phyloP scores from a whole-genome alignment of 1,140 invertebrate genomes.

The Hycleus phaleratus region DNA sequence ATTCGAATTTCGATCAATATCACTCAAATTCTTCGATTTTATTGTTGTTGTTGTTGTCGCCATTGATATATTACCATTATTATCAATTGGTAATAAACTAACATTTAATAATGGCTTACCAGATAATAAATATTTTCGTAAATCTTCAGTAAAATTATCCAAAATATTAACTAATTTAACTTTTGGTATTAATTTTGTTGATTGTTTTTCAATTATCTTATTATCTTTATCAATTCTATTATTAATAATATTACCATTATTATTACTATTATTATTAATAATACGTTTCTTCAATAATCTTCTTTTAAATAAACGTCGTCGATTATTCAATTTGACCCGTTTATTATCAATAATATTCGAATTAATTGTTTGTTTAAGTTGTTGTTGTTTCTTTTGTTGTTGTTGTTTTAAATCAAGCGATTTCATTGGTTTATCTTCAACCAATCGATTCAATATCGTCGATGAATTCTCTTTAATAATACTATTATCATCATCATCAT shows the following conservation, averaged over 20 bases:
- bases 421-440: not conserved
- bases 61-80: not conserved
- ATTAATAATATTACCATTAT: not conserved
- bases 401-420: not conserved
- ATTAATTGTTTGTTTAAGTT: no score
- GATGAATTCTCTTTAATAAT: not conserved
- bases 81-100: slow-evolving; percentile 10
- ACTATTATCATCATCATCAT: not conserved
- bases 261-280: not conserved
- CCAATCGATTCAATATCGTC: not conserved
- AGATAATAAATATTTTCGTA: slow-evolving; percentile 17
- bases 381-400: no score
- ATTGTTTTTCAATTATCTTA: no score
- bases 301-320: not conserved
- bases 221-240: not conserved
- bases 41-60: no score
- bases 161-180: slow-evolving; percentile 24
- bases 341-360: no score
- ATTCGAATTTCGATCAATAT: no score
- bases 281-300: not conserved
- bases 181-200: not conserved
- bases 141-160: slow-evolving; percentile 15
- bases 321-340: no score
- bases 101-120: slow-evolving; percentile 23
- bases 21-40: no score